Conservation (phyloP, 2,888 invertebrate genomes). For the Rhagium mordax region DNA sequence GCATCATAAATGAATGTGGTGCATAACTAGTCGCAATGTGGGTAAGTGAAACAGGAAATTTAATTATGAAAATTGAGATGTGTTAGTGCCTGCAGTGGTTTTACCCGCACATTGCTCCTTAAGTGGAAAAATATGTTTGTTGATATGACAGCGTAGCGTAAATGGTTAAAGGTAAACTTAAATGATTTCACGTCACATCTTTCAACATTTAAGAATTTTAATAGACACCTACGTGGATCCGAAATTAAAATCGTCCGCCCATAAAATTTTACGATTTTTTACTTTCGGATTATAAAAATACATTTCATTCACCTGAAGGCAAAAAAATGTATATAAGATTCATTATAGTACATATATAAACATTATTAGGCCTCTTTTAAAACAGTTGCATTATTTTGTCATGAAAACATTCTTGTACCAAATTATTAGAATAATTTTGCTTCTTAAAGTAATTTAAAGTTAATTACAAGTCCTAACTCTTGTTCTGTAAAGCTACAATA, state of each 20-base stretch:
- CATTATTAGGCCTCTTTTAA: no score
- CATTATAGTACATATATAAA: no score
- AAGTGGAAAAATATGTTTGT: constrained; percentile 50
- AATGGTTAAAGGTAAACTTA: constrained; percentile 12
- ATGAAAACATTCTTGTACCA: no score
- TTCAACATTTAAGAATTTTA: neutral
- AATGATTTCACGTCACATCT: constrained; percentile 5
- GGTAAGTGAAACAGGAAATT: constrained; percentile 29
- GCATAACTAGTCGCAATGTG: neutral
- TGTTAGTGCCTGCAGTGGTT: constrained; percentile 13
- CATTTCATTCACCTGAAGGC: neutral
- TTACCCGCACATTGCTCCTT: constrained; percentile 28
- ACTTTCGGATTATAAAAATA: neutral
- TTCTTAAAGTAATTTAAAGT: no score
- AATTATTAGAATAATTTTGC: no score
- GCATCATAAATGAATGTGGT: neutral
- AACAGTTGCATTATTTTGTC: no score
- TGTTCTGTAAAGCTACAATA: no score
- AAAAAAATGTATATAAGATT: no score
- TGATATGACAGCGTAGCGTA: constrained; percentile 35
- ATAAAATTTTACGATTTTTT: constrained; percentile 11
- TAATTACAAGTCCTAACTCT: no score
- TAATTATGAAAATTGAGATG: constrained; percentile 25
- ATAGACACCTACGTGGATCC: constrained; percentile 15
- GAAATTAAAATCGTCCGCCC: constrained; percentile 8